Percentiles rank a stretch among this genome's conserved stretches.
These are phyloP conservation scores for Lydus trimaculatus DNA, from an alignment of 2,888 invertebrate species.

Conservation along the genomic window DNA sequence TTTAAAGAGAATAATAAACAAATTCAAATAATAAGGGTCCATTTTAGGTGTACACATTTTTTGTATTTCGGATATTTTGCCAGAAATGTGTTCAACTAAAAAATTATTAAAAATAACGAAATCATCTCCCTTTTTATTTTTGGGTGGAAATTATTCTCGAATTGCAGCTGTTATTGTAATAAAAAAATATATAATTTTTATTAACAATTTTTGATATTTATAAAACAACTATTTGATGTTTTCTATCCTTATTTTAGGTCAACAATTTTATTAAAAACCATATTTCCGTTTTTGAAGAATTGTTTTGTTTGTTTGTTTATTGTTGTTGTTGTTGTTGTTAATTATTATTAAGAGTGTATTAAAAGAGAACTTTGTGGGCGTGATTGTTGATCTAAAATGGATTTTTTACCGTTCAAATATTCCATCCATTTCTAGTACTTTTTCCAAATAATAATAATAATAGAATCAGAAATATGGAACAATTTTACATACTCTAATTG, in stretches of 20 bases:
- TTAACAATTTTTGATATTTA: constrained; percentile 38
- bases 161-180: constrained; percentile 37
- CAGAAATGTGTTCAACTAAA: constrained; percentile 45
- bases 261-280: constrained; percentile 19
- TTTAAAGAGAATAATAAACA: constrained; percentile 9
- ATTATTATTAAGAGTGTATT: constrained; percentile 5
- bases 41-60: constrained; percentile 45
- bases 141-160: constrained; percentile 21
- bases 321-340: constrained; percentile 9
- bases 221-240: constrained; percentile 32
- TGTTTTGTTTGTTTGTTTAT: constrained; percentile 18
- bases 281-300: background rate
- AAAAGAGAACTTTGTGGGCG: constrained; percentile 2
- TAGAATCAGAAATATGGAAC: constrained; percentile 9
- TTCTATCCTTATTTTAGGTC: constrained; percentile 24
- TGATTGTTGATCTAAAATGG: constrained; percentile 32
- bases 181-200: constrained; percentile 38
- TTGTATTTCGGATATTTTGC: constrained; percentile 27
- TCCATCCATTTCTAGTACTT: constrained; percentile 40
- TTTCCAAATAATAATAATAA: constrained; percentile 15
- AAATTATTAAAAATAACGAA: constrained; percentile 27
- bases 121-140: constrained; percentile 26
- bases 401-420: constrained; percentile 33
- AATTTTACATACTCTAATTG: constrained; percentile 33
- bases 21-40: constrained; percentile 42